phyloP scores from a whole-genome alignment of 2,888 invertebrate genomes.

The Anagyrus pseudococci region DNA sequence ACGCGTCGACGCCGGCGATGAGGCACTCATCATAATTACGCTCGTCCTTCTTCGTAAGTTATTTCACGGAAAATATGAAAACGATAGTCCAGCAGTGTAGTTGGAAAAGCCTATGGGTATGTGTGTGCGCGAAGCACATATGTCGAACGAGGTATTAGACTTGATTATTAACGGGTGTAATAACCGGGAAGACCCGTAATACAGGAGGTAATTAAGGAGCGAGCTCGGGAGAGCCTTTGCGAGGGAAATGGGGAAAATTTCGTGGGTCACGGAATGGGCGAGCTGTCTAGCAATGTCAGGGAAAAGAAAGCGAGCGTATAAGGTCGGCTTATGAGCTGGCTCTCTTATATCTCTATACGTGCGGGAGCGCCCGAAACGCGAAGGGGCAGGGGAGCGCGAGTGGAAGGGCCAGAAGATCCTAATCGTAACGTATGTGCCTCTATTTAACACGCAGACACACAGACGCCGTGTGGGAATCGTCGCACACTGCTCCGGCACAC shows the following conservation, averaged over 20 bases:
- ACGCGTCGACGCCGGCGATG: too few species aligned
- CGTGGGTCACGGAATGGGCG: neutral
- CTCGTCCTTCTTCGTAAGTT: too few species aligned
- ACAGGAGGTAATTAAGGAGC: slow-evolving; percentile 16
- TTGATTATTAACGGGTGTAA: slow-evolving; percentile 10
- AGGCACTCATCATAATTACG: too few species aligned
- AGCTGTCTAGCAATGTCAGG: too few species aligned
- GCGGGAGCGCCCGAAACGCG: neutral
- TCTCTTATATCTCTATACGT: neutral
- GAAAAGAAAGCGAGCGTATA: neutral
- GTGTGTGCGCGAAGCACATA: too few species aligned
- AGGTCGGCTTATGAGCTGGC: slow-evolving; percentile 9
- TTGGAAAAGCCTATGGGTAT: too few species aligned
- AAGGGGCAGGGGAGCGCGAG: neutral
- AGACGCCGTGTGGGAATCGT: slow-evolving; percentile 27
- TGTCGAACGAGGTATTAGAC: slow-evolving; percentile 10
- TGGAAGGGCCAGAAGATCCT: slow-evolving; percentile 16
- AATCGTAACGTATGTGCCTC: slow-evolving; percentile 34
- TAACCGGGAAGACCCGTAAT: slow-evolving; percentile 21
- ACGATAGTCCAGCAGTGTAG: too few species aligned
- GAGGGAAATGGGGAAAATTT: slow-evolving; percentile 18
- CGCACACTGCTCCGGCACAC: neutral
- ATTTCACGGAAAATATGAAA: too few species aligned
- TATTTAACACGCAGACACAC: slow-evolving; percentile 30
- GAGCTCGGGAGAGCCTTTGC: slow-evolving; percentile 1